Base-by-base conservation (phyloP, 2,888 invertebrate genomes). In the Suillia variegata region DNA sequence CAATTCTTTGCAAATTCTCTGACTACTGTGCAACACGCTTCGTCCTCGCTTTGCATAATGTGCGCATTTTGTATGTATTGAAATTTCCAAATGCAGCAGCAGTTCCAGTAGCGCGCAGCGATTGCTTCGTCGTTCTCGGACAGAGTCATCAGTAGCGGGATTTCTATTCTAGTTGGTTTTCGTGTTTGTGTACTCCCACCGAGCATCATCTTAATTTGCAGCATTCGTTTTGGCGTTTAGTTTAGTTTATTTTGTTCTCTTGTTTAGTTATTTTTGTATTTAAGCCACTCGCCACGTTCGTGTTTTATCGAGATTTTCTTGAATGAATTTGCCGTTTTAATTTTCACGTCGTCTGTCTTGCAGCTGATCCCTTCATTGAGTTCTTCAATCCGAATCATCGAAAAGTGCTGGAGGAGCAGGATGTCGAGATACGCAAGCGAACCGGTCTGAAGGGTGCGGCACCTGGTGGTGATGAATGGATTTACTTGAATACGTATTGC, bases 401-500 rank as follows among this genome's bases (percentile, higher is more conserved):
- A 61, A 81, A 85, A 2, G 87, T 87, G 51, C 79, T 89, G 13
- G 88, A 89, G 64, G 87, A 87, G 61, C 88, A 88, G 67, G 89
- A 89, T 65, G 85, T 86, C 2, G 84, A 85, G 26, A 85, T 87
- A 67, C 86, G 86, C 76, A 83, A 84, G 57, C 84, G 84, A 61
- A 87, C 86, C 0, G 89, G 88, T 0, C 83, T 85, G 4, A 88
- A 88, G 67, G 88, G 89, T 0, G 87, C 88, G 0, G 88, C 88
- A 0, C 88, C 89, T 1, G 90, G 89, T 0, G 90, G 89, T 1
- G 90, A 91, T 68, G 88, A 89, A 21, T 93, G 92, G 92, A 89
- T 94, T 66, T 94, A 93, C 90, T 81, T 94, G 66, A 93, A 93
- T 57, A 91, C 92, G 64, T 92, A 93, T 73, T 93, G 93, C 33